These are phyloP conservation scores for Muscidifurax raptorellus DNA, from an alignment of 1,140 invertebrate species.

Conservation along the genomic window DNA sequence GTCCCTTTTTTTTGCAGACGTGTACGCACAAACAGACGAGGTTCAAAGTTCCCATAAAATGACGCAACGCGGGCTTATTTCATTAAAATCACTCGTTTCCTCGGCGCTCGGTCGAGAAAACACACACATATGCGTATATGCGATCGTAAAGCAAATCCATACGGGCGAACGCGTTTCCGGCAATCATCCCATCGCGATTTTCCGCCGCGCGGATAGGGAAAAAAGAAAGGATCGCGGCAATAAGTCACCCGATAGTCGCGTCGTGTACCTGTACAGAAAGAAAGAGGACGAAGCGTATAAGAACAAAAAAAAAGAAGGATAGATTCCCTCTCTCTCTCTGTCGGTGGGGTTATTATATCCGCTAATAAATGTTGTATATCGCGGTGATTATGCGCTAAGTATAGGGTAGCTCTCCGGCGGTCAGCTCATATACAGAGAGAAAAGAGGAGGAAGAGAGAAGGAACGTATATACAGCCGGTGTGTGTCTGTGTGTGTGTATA, in stretches of 20 bases:
- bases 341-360: constrained; percentile 65
- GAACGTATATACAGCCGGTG: neutral
- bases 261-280: neutral
- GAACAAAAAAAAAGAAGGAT: constrained; percentile 25
- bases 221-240: constrained; percentile 24
- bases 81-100: neutral
- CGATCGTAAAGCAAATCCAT: neutral
- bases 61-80: neutral
- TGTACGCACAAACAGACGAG: neutral
- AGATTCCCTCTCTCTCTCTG: neutral
- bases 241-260: constrained; percentile 40
- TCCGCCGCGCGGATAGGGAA: neutral
- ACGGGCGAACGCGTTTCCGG: neutral
- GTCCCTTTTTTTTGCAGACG: neutral
- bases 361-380: constrained; percentile 73
- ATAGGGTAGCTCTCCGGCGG: constrained; percentile 67
- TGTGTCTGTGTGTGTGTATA: neutral
- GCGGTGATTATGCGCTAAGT: constrained; percentile 73
- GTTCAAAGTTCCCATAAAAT: constrained; percentile 1
- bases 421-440: constrained; percentile 37
- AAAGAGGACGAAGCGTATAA: neutral
- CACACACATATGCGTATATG: no score
- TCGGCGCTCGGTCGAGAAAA: neutral
- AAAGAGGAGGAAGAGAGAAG: neutral
- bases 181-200: constrained; percentile 21